Base-by-base conservation (phyloP, 1,140 invertebrate genomes). In the Argopecten irradians region DNA sequence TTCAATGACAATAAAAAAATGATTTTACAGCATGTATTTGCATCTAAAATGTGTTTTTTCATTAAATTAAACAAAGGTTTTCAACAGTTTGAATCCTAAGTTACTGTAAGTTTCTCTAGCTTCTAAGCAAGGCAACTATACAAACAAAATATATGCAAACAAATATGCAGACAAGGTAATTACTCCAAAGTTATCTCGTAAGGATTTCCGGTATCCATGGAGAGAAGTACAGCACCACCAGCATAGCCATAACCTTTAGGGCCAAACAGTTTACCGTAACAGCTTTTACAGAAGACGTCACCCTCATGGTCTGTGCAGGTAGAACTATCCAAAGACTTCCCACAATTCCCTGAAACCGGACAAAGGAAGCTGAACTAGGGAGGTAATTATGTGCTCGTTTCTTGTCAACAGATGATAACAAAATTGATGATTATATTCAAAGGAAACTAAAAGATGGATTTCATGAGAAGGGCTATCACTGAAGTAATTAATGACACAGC, bases 281-380 rank as follows among this genome's bases (percentile, higher is more conserved):
- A 99, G 88, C 97, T 96, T 93, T 97, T 97, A 96, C 99, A 99
- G 96, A 98, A 99, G 93, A 99, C 98, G 94, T 99, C 98, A 89
- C 97, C 98, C 94, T 99, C 98, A 89, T 98, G 98, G 93, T 99
- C 98, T 94, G 98, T 98, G 89, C 98, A 96, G 94, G 98, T 98
- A 91, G 98, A 98, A 93, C 98, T 98, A 96, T 99, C 99, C 93
- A 99, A 96, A 90, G 98, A 97, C 95, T 98, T 98, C 93, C 97
- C 97, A 96, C 99, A 99, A 90, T 98, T 96, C 36, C 85, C 95
- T 95, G 89, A 16, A 93, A 88, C 39, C 91, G 1, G 36, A 36
- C 14, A 33, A 83, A 33, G 34, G n/a, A 19, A 19, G 43, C 3
- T 16, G 43, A 19, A 22, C 43, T n/a, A n/a, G n/a, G n/a, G n/a